Conservation (phyloP, 1,140 invertebrate species). For the Platyscapa corneri region DNA sequence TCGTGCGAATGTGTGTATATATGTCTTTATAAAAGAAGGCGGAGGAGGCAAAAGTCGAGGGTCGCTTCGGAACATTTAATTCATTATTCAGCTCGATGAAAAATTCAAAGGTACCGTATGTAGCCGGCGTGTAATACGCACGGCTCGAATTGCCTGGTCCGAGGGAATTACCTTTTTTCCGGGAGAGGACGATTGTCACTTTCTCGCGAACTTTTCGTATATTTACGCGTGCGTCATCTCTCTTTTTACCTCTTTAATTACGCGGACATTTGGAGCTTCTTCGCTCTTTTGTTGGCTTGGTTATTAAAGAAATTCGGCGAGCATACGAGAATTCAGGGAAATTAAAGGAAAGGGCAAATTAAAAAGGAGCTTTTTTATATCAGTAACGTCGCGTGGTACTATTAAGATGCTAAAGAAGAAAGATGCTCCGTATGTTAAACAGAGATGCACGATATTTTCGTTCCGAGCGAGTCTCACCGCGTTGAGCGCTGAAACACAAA, state of each 20-base stretch:
- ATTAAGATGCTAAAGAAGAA: no score
- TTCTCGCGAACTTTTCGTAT: neutral
- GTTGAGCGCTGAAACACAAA: no score
- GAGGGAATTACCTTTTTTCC: slow-evolving; percentile 31
- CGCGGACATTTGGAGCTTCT: slow-evolving; percentile 22
- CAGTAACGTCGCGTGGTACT: no score
- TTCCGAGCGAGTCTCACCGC: no score
- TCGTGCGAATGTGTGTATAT: neutral
- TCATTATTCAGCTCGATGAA: slow-evolving; percentile 72
- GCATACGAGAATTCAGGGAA: neutral
- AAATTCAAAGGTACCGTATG: slow-evolving; percentile 62
- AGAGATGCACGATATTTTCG: no score
- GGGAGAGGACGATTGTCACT: slow-evolving; percentile 20
- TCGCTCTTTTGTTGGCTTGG: neutral
- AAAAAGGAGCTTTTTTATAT: slow-evolving; percentile 8
- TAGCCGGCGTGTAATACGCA: slow-evolving; percentile 5
- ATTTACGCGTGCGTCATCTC: neutral
- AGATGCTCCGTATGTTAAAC: no score
- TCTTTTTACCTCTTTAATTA: slow-evolving; percentile 45
- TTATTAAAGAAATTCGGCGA: neutral
- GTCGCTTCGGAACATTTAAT: slow-evolving; percentile 71
- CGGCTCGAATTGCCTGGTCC: neutral
- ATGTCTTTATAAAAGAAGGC: slow-evolving; percentile 12
- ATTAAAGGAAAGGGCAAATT: neutral
- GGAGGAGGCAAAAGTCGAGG: slow-evolving; percentile 48